Evolutionary conservation across 2,113 vertebrate species (phyloP), one percentile per base, ranked within the genome.

Genomic region (Chamaea fasciata): DNA sequence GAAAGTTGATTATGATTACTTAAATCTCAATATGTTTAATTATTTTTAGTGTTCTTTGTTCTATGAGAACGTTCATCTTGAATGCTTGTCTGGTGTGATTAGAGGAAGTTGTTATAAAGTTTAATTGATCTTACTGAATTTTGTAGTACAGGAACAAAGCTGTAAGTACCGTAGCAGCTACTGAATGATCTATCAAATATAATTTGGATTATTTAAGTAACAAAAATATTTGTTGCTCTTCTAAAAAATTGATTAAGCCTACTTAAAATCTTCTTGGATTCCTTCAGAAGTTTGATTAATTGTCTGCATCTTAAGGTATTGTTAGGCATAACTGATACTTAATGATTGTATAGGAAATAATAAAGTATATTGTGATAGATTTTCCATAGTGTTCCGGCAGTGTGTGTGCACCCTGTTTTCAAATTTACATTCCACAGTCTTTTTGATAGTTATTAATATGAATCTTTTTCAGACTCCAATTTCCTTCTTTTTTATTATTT

Each of bases 1-100:
- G 28, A 87, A 89, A 82, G 76, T 78, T 78, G 5, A 87, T 95
- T 92, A 79, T 53, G n/a, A 82, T 84, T 42, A 64, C 41, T 93
- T 91, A 87, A 87, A 76, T 94, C n/a, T 75, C 81, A 95, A 30
- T 87, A 50, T 41, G 27, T 71, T 89, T 83, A 71, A 92, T 92
- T 84, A 52, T 71, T 89, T 96, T 82, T 82, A 78, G 24, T 89
- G 15, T 73, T 94, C 69, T n/a, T 92, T 86, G 68, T 82, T 94
- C 26, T 87, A 13, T 73, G 37, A 62, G 41, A 84, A 49, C 68
- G 69, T 73, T 57, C 33, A 49, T 77, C 62, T 79, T 76, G 49
- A 82, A 52, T 89, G n/a, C 49, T 71, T 89, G 28, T 91, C 83
- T 95, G 19, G 9, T 91, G 37, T 84, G 69, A 84, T 94, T 81